These are phyloP conservation scores for Itoplectis maculator DNA, from an alignment of 2,888 invertebrate genomes.

Conservation along the genomic window DNA sequence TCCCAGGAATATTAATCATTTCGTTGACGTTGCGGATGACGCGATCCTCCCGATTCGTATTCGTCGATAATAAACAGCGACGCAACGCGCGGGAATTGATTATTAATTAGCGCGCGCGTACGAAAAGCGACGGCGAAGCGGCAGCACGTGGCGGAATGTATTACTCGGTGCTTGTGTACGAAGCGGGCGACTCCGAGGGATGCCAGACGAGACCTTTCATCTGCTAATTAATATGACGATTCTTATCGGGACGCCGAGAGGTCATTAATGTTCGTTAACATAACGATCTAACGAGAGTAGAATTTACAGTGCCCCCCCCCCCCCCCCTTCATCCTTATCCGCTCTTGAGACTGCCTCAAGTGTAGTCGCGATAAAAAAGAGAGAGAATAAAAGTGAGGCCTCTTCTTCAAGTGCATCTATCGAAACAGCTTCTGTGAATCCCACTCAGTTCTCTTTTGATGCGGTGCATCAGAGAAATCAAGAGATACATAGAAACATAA, in stretches of 20 bases:
- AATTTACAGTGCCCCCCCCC: no score
- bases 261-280: slow-evolving; percentile 40
- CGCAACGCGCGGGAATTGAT: slow-evolving; percentile 25
- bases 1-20: neutral
- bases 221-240: slow-evolving; percentile 60
- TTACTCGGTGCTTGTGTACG: slow-evolving; percentile 7
- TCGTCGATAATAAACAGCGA: slow-evolving; percentile 5
- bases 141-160: neutral
- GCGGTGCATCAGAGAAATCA: no score
- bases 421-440: slow-evolving; percentile 1
- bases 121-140: slow-evolving; percentile 6
- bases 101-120: slow-evolving; percentile 19
- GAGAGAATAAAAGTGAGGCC: slow-evolving; percentile 10
- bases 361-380: slow-evolving; percentile 10
- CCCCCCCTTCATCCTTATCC: slow-evolving; percentile 16
- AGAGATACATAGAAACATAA: no score
- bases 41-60: neutral
- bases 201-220: slow-evolving; percentile 36
- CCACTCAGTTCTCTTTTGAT: slow-evolving; percentile 16
- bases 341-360: slow-evolving; percentile 35
- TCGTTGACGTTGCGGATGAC: neutral
- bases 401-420: slow-evolving; percentile 21
- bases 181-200: slow-evolving; percentile 5
- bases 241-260: slow-evolving; percentile 30
- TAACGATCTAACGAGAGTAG: slow-evolving; percentile 40